Conservation (phyloP, 2,797 vertebrate genomes). For the Miichthys miiuy region DNA sequence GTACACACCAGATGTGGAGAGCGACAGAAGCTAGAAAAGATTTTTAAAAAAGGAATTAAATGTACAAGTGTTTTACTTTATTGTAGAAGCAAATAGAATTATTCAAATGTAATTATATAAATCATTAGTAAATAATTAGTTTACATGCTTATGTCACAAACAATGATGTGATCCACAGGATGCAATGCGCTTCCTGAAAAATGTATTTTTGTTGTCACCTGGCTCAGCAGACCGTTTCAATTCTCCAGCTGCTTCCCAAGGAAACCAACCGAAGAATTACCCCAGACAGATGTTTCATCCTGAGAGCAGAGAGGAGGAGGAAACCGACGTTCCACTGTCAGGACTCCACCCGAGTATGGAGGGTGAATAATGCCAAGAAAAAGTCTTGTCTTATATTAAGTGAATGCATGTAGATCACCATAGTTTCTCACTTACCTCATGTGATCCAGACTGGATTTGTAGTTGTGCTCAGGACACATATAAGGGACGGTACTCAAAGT, state of each 20-base stretch:
- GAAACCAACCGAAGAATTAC: too few relatives aligned
- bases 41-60: too few relatives aligned
- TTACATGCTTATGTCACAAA: not conserved
- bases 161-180: not conserved
- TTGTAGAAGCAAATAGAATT: not conserved
- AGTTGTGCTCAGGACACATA: too few relatives aligned
- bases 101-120: not conserved
- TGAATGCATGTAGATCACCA: too few relatives aligned
- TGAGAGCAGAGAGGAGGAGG: not conserved
- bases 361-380: not conserved
- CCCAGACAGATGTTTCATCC: not conserved
- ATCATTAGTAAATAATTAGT: not conserved
- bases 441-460: too few relatives aligned
- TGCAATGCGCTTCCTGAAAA: not conserved
- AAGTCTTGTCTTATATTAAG: too few relatives aligned
- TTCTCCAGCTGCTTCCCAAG: not conserved
- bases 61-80: too few relatives aligned
- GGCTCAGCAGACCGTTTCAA: not conserved
- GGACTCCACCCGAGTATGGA: not conserved
- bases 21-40: not conserved
- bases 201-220: not conserved
- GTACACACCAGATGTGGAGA: not conserved
- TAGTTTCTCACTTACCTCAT: too few relatives aligned
- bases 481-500: too few relatives aligned
- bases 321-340: fast-evolving